A percentile compares a stretch with the other conserved stretches of the same genome.
Evolutionary conservation across 2,113 vertebrate genomes (phyloP).

Genomic region (Datnioides undecimradiatus): DNA sequence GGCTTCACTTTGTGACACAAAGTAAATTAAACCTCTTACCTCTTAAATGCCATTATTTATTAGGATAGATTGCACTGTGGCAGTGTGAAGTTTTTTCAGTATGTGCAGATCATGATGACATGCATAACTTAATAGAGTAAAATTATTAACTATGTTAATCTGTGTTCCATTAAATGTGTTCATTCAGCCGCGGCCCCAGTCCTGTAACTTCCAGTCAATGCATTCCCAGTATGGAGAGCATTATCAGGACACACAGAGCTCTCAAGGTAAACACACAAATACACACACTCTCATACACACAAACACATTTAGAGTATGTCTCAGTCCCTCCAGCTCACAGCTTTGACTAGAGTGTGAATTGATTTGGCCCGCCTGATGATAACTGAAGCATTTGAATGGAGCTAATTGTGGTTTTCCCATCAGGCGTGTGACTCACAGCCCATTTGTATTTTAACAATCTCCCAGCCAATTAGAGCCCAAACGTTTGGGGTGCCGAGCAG

Average conservation of each 20-base stretch:
- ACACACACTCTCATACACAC: constrained; percentile 5
- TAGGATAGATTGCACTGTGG: not conserved
- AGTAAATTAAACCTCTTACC: not conserved
- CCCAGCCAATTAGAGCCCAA: constrained; percentile 65
- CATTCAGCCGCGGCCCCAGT: constrained; percentile 91
- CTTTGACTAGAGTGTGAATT: constrained; percentile 50
- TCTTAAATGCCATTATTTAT: not conserved
- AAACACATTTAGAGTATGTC: constrained; percentile 1
- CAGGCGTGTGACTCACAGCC: constrained; percentile 69
- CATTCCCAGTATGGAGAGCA: constrained; percentile 93
- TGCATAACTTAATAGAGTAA: not conserved
- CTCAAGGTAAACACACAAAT: constrained; percentile 85
- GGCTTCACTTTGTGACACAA: not conserved
- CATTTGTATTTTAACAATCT: constrained; percentile 67
- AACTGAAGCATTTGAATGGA: constrained; percentile 53
- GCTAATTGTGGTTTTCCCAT: constrained; percentile 73
- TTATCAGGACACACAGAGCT: constrained; percentile 94
- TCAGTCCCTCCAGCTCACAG: constrained; percentile 7
- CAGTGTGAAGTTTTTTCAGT: not conserved
- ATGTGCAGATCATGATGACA: not conserved
- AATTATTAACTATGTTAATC: not conserved
- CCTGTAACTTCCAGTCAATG: constrained; percentile 92
- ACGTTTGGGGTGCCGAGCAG: constrained; percentile 34
- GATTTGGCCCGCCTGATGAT: constrained; percentile 36
- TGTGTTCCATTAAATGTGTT: constrained; percentile 59